Base-by-base conservation (phyloP, 2,888 invertebrate species). In the Acholoe squamosa region DNA sequence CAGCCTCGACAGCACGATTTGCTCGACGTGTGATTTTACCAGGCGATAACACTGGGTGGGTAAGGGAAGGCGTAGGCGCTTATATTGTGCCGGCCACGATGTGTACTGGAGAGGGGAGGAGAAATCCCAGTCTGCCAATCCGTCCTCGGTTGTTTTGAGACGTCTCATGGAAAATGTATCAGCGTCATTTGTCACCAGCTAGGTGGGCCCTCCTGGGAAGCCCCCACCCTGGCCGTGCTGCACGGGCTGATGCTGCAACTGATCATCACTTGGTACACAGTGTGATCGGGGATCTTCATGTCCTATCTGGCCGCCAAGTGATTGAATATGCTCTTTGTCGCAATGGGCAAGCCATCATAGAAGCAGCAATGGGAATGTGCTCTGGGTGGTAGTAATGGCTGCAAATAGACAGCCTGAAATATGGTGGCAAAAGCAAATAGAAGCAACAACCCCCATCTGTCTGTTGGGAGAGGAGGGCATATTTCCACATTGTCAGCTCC, bases 161-260 rank as follows among this genome's bases (percentile, higher is more conserved):
- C 19, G 43, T 43, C 80, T 80, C 80, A 80, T 80, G 80, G 80
- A 80, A 43, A 80, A 80, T 80, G 33, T 80, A 80, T 80, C 34
- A 33, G 34, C 12, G 43, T 19, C 33, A 80, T 80, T 33, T 80
- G 80, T 80, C 80, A 80, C 43, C 43, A 16, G 80, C 33, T 33
- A 43, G 34, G 43, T 34, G 80, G 80, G 80, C 14, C 0, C n/a
- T n/a, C 33, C 16, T 16, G 34, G 31, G 80, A n/a, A 34, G 31
- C 0, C n/a, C 25, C 31, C 14, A 19, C 1, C 61, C 61, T 14
- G 61, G 3, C 12, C 14, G 19, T 19, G 61, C 61, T 19, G 61
- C n/a, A n/a, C n/a, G 3, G 5, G 3, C 43, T 43, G 43, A 3
- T 61, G 61, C 31, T 71, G n/a, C 71, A 71, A 28, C 71, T 71